Base-by-base conservation (phyloP, 2,113 vertebrate species). In the Toxostoma redivivum region DNA sequence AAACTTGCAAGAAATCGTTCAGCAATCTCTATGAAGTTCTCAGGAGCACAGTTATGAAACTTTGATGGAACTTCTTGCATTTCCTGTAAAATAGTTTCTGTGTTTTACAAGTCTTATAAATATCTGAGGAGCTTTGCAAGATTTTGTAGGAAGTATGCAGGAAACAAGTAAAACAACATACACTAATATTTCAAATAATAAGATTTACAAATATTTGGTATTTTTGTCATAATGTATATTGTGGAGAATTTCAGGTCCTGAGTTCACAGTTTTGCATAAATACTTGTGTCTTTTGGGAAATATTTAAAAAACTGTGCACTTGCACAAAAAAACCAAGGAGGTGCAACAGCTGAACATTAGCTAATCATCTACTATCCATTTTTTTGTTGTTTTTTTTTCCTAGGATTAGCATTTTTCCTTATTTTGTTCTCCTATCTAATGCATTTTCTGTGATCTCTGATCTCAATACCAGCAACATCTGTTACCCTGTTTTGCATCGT, bases 391-490 rank as follows among this genome's bases (percentile, higher is more conserved):
- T 7, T 69, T 57, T 83, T 56, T 71, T 48, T 2, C 21, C n/a
- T 57, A 47, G 17, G 35, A 58, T 77, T 91, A 80, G 19, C 7
- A 71, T 88, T 90, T 81, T 80, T 66, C 64, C 35, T 74, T 82
- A 67, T 86, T 80, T 93, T 74, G 1, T 77, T 92, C 17, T 51
- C 79, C 76, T 86, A 81, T 54, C 58, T 48, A 50, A 33, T 69
- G 14, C 44, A 37, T 90, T 77, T 66, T 86, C 56, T 90, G 54
- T 58, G 35, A 86, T 83, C 64, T 88, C 51, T 86, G 54, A 81
- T 74, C 72, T 88, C 72, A 88, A 92, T 93, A 37, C 30, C 30
- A 88, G 81, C 37, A 90, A 78, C 64, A 94, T 67, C 79, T 96
- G 79, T 66, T 84, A 64, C 12, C 22, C 44, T 62, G 16, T 40